Evolutionary conservation across 1,140 invertebrate genomes (phyloP), one percentile per base, ranked within the genome.

Genomic region (Galendromus occidentalis): DNA sequence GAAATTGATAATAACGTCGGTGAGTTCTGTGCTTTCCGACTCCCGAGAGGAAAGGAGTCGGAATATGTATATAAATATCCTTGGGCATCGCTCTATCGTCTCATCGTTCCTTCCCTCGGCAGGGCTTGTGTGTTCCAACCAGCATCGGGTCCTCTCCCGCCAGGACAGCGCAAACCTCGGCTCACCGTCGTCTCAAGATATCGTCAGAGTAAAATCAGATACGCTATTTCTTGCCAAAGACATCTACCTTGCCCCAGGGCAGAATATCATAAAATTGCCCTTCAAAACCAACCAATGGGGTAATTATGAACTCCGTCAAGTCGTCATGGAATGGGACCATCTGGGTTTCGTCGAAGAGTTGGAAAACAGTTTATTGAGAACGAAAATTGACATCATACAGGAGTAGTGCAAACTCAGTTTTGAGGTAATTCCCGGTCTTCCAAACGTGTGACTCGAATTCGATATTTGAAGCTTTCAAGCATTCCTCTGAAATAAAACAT

Each of bases 241-340:
- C 69, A 74, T 84, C 25, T 69, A 75, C 17, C 69, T 86, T 42
- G 75, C 79, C 68, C 87, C 88, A 0, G 88, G 88, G n/a, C 65
- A 77, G 7, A 91, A 91, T 74, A 75, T 79, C 1, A 75, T 89
- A 33, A 75, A 76, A 55, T 74, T 90, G 17, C 81, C 77, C 39
- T 81, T 80, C 67, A 76, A 81, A 71, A 25, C 67, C 0, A 22
- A 64, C 18, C 28, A 64, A 14, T 42, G 18, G n/a, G 67, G 65
- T 18, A 68, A 14, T 64, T 66, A 63, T 30, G 42, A 28, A 14
- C 17, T 67, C 14, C 41, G 66, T 17, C 66, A 67, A 44, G 30
- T 68, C 29, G 42, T 64, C 33, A n/a, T 65, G 20, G 25, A 45
- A 17, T 68, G 67, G 65, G 25, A 64, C 28, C 41, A 64, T 14